Percentiles rank a stretch among this genome's conserved stretches.
Evolutionary conservation across 2,113 vertebrate genomes (phyloP).

Genomic region (Crypturellus undulatus): DNA sequence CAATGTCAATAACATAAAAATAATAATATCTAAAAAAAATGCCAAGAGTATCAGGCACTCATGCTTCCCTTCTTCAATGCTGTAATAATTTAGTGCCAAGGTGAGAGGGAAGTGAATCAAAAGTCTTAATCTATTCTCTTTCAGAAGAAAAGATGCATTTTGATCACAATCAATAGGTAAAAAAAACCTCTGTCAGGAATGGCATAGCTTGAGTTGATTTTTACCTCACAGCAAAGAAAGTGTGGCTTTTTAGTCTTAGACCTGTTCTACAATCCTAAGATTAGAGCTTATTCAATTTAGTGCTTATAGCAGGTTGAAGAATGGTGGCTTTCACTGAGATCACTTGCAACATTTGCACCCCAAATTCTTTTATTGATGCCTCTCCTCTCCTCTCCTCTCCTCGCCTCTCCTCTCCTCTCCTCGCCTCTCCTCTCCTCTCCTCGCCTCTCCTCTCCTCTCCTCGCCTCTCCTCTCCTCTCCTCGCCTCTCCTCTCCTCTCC

Average conservation of each 20-base stretch:
- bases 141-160: neutral
- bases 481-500: no score
- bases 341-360: neutral
- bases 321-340: neutral
- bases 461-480: no score
- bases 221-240: neutral
- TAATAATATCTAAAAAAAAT: neutral
- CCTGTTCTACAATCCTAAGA: neutral
- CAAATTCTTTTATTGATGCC: neutral
- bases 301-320: neutral
- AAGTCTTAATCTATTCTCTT: neutral
- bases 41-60: neutral
- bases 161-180: neutral
- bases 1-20: neutral
- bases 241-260: fast-evolving
- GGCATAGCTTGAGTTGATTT: neutral
- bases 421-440: no score
- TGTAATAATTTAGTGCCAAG: neutral
- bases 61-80: neutral
- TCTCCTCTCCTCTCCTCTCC: no score
- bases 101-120: neutral
- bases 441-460: no score
- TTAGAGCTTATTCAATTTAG: neutral
- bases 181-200: fast-evolving
- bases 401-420: no score